Base-by-base conservation (phyloP, 2,888 invertebrate genomes). In the Pseudococcus jackbeardsleyi region DNA sequence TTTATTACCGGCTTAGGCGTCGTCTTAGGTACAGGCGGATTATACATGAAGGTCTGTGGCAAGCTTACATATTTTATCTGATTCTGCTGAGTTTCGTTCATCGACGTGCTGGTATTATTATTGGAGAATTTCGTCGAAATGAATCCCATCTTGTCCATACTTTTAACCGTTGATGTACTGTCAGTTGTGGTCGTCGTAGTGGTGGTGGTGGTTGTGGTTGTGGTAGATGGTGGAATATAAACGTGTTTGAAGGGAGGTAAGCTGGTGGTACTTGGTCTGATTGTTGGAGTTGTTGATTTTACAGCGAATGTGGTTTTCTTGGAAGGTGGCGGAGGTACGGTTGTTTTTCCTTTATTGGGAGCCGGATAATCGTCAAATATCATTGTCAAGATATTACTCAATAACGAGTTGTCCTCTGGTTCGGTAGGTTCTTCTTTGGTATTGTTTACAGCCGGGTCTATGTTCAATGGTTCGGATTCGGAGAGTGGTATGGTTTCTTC, bases 251-350 rank as follows among this genome's bases (percentile, higher is more conserved):
- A 86, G 6, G 77, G 50, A 22, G 77, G 46, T 72, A 46, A 46
- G 15, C 17, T 54, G 1, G 85, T 59, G 8, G 85, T 26, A n/a
- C 26, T 50, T 26, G 64, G 33, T 64, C 3, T 22, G 42, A 39
- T 26, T 6, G 87, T 6, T 15, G 22, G 9, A 17, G 79, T 54
- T 1, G 79, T 77, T 3, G 59, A 12, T 15, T n/a, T 48, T 6
- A 19, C 15, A 50, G 77, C 39, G 19, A 48, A 39, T 4, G 77
- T 68, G 12, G 64, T 9, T 59, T 42, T 59, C 26, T 39, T 59
- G 9, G 46, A 8, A n/a, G 91, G 42, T 92, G 92, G 92, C 89
- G 93, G 92, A 59, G 91, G 90, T 15, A 91, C 85, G 11, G 89
- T 88, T 15, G 89, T 86, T 26, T 88, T 89, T 89, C 89, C 88